Conservation (phyloP, 2,797 vertebrate species). For the Spondyliosoma cantharus region DNA sequence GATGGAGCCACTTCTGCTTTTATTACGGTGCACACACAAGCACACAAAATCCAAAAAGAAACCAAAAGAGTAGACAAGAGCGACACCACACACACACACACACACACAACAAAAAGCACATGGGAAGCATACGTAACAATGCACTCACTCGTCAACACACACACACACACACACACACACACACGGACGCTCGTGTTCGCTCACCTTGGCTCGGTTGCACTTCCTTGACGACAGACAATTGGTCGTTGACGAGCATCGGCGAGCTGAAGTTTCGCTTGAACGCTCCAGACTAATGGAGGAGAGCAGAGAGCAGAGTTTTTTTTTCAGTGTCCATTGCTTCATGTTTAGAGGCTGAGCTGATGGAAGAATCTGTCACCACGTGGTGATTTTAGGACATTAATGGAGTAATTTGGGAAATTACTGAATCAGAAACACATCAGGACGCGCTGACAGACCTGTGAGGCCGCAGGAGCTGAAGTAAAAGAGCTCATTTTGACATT, state of each 20-base stretch:
- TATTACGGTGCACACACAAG: conserved; percentile 54
- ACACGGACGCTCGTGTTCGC: conserved; percentile 28
- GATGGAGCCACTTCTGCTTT: conserved; percentile 67
- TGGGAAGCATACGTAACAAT: conserved; percentile 37
- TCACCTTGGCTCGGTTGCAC: conserved; percentile 87
- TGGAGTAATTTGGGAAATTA: conserved; percentile 37
- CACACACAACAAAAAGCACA: conserved; percentile 61
- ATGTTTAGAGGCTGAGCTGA: conserved; percentile 24
- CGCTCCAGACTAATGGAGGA: conserved; percentile 85
- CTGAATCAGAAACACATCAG: conserved; percentile 37
- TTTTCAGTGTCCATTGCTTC: conserved; percentile 41
- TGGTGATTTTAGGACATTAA: conserved; percentile 25
- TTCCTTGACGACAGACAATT: conserved; percentile 84
- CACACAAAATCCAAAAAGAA: conserved; percentile 57
- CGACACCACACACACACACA: conserved; percentile 54
- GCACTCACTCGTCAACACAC: conserved; percentile 29
- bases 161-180: conserved; percentile 10
- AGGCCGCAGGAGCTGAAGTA: not conserved
- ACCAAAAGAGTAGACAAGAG: conserved; percentile 53
- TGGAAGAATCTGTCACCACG: not conserved
- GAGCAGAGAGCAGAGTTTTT: conserved; percentile 46
- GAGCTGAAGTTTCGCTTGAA: conserved; percentile 96
- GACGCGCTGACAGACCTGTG: not conserved
- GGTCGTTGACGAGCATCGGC: conserved; percentile 89
- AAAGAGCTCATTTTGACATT: conserved; percentile 7